Base-by-base conservation (phyloP, 2,113 vertebrate species). In the Daboia siamensis region DNA sequence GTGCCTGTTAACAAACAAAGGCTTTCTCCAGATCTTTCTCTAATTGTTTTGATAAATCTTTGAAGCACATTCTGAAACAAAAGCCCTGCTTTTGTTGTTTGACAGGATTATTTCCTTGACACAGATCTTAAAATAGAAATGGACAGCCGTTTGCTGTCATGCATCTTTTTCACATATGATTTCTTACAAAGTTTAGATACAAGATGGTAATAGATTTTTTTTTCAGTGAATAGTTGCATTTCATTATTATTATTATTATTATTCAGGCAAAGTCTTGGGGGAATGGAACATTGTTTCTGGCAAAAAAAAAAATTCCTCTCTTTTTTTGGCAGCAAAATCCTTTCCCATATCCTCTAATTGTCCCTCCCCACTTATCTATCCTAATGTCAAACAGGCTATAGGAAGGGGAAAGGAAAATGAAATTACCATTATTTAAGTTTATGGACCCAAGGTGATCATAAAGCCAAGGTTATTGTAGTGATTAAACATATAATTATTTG, bases 401-500 rank as follows among this genome's bases (percentile, higher is more conserved):
- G 44, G 48, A 51, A 56, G 52, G 5, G 33, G 46, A 89, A 2
- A 54, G 15, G 74, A 54, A 20, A 23, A 90, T 24, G 17, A 52
- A 17, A 20, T 86, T 23, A 51, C 61, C 89, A 91, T 90, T 80
- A 92, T 88, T 90, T 52, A 52, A 88, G 61, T 89, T 93, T 94
- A 94, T 91, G 89, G 56, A 94, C 92, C 94, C 92, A 48, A 89
- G 90, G 88, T 93, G n/a, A 61, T 44, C 11, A 90, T 94, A 74
- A 8, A 95, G 93, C 55, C 52, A 95, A 93, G 84, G 56, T 59
- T 93, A 93, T 93, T 91, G 59, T 84, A 89, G 44, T 55, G 33
- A 92, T 93, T 93, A 94, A 94, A 86, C 54, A 33, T 91, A 95
- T 89, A 33, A 17, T 94, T 94, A 94, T 92, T 89, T 80, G 86